These are phyloP conservation scores for Anorthoa munda DNA, from an alignment of 2,888 invertebrate genomes.

Conservation along the genomic window DNA sequence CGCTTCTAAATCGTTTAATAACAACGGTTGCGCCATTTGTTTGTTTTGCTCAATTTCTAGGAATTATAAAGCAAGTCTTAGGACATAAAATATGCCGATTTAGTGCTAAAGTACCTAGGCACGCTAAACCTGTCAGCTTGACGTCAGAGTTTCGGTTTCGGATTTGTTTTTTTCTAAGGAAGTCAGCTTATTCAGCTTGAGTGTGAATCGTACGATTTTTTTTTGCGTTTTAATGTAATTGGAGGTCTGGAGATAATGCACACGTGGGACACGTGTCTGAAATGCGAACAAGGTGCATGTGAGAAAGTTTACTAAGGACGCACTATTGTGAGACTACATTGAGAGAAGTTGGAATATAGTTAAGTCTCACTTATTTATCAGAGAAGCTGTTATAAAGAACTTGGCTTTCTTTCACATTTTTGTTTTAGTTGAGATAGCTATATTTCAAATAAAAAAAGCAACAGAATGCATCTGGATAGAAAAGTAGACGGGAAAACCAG, in stretches of 20 bases:
- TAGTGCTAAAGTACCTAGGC: not conserved
- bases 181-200: constrained; percentile 13
- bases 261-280: not conserved
- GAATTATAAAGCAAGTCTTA: constrained; percentile 17
- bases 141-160: constrained; percentile 15
- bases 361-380: no score
- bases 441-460: no score
- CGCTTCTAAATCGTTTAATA: constrained; percentile 20
- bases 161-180: constrained; percentile 14
- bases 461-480: no score
- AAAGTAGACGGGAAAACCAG: no score
- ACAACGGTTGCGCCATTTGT: constrained; percentile 30
- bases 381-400: no score
- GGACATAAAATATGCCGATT: not conserved
- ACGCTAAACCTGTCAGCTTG: constrained; percentile 16
- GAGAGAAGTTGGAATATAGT: no score
- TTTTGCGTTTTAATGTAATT: constrained; percentile 37
- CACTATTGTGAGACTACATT: no score
- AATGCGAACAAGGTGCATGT: not conserved
- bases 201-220: constrained; percentile 17
- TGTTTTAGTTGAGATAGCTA: no score
- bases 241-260: not conserved
- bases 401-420: no score
- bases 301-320: not conserved
- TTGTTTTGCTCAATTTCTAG: constrained; percentile 34